Conservation (phyloP, 2,113 vertebrate species). For the Mionectes macconnelli region DNA sequence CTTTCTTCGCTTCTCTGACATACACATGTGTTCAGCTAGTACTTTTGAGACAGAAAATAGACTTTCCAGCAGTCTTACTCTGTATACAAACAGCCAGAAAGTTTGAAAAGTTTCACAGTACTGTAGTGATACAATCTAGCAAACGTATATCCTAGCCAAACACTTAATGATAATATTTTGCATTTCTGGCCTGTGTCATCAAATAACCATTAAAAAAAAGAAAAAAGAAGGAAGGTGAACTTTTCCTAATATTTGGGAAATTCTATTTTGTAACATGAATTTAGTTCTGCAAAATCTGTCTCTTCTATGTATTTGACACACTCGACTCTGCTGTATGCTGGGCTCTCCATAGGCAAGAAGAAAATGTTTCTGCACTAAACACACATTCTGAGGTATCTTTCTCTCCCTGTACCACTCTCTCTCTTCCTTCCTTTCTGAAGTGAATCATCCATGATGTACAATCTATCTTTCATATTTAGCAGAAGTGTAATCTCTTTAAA, state of each 20-base stretch:
- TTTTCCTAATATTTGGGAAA: background rate
- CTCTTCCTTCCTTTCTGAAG: constrained; percentile 8
- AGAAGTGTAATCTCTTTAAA: constrained; percentile 55
- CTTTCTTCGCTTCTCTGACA: background rate
- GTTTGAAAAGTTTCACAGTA: constrained; percentile 64
- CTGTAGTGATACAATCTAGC: background rate
- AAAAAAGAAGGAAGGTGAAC: background rate
- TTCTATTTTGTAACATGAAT: background rate
- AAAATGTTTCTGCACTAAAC: constrained; percentile 5
- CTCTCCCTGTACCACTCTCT: background rate
- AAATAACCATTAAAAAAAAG: background rate
- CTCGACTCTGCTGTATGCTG: constrained; percentile 1
- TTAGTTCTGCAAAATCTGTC: background rate
- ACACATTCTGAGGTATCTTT: constrained; percentile 1
- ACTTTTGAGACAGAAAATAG: background rate
- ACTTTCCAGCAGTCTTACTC: background rate
- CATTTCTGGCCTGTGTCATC: background rate
- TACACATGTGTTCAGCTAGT: background rate
- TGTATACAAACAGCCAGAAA: background rate
- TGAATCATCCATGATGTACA: background rate
- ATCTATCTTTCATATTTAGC: constrained; percentile 54
- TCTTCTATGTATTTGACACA: background rate
- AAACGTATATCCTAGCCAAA: background rate
- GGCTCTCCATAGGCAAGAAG: constrained; percentile 1
- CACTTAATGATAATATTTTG: background rate